A percentile compares a stretch with the other conserved stretches of the same genome.
Evolutionary conservation across 2,113 vertebrate genomes (phyloP).

Genomic region (Tupaia chinensis): DNA sequence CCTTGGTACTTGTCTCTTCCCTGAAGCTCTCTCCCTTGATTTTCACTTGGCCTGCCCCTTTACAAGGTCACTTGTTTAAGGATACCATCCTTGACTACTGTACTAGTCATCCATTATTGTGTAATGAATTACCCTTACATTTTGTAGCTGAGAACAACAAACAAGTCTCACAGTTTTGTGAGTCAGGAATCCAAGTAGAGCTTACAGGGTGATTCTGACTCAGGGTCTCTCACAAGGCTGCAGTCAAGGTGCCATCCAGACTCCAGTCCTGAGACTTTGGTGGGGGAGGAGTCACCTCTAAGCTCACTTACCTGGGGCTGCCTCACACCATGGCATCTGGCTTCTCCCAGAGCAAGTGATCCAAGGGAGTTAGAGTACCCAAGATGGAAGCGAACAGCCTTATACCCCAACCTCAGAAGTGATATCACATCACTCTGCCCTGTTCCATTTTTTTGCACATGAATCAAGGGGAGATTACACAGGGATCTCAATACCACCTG

Average conservation of each 20-base stretch:
- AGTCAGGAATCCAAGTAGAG: neutral
- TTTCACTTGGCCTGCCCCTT: neutral
- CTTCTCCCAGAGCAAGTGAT: neutral
- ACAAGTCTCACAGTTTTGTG: neutral
- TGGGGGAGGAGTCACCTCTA: neutral
- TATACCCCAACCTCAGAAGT: neutral
- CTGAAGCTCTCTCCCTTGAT: neutral
- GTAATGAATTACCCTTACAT: neutral
- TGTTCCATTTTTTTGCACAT: neutral
- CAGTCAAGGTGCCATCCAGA: neutral
- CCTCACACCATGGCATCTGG: neutral
- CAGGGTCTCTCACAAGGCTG: neutral
- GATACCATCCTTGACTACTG: neutral
- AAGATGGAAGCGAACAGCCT: constrained; percentile 6
- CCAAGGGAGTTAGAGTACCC: neutral
- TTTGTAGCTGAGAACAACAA: neutral
- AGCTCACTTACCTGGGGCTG: neutral
- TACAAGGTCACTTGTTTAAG: neutral
- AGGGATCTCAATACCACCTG: neutral
- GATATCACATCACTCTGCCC: neutral
- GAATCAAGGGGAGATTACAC: neutral
- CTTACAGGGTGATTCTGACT: neutral
- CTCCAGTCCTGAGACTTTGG: neutral
- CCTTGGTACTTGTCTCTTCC: neutral
- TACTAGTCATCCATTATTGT: neutral